These are phyloP conservation scores for Pteruthius melanotis DNA, from an alignment of 2,113 vertebrate species.

Conservation along the genomic window DNA sequence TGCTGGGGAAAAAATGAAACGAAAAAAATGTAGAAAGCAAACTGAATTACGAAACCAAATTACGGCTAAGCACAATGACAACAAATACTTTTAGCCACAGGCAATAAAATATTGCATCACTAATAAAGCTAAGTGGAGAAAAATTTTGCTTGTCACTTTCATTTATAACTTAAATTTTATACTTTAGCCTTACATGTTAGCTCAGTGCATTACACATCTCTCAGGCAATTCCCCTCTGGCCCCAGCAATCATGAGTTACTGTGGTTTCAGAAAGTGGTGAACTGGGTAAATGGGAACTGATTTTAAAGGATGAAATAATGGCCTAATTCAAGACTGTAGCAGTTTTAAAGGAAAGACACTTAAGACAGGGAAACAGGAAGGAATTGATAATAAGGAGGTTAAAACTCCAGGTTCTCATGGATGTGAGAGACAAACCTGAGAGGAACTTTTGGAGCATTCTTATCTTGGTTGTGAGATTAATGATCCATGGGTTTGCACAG, in stretches of 20 bases:
- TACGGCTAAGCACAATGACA: slow-evolving; percentile 32
- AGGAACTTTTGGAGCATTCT: background rate
- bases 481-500: background rate
- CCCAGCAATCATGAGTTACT: slow-evolving; percentile 55
- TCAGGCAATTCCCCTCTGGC: slow-evolving; percentile 63
- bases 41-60: slow-evolving; percentile 50
- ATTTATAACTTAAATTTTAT: slow-evolving; percentile 67
- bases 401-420: slow-evolving; percentile 1
- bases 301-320: slow-evolving; percentile 62
- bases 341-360: background rate
- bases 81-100: slow-evolving; percentile 52
- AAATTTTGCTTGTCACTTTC: slow-evolving; percentile 65
- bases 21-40: background rate
- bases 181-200: slow-evolving; percentile 48
- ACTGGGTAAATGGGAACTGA: slow-evolving; percentile 58
- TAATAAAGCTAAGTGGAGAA: slow-evolving; percentile 63
- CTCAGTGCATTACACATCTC: slow-evolving; percentile 57
- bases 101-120: slow-evolving; percentile 60
- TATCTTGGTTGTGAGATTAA: background rate
- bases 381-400: background rate
- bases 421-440: background rate
- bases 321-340: background rate
- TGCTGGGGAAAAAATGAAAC: background rate
- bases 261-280: slow-evolving; percentile 49
- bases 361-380: background rate